These are phyloP conservation scores for Argyrosomus regius DNA, from an alignment of 2,797 vertebrate species.

Conservation along the genomic window DNA sequence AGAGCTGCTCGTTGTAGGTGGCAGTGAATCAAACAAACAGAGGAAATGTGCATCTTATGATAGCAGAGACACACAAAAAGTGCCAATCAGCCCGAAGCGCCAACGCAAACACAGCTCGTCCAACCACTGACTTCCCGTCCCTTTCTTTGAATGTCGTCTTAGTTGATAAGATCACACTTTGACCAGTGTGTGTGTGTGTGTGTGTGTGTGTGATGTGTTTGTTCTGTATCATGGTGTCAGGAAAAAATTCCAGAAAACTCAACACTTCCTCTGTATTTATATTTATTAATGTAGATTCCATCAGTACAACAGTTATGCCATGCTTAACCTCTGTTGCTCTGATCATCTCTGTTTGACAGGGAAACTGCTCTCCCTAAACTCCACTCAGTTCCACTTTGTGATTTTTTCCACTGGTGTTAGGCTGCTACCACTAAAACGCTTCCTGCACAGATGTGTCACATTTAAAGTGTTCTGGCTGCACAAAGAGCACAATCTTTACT, in stretches of 20 bases:
- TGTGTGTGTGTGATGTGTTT: neutral
- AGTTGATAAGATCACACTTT: neutral
- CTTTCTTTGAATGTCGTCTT: neutral
- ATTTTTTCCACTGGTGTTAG: neutral
- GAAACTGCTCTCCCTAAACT: neutral
- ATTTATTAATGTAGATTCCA: neutral
- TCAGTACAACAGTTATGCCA: neutral
- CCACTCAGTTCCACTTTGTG: neutral
- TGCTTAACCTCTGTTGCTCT: neutral
- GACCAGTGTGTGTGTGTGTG: neutral
- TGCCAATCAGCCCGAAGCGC: slow-evolving; percentile 18
- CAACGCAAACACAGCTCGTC: slow-evolving; percentile 12
- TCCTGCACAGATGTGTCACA: neutral
- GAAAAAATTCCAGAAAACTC: neutral
- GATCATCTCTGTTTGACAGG: neutral
- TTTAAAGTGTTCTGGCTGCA: neutral
- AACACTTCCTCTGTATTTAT: neutral
- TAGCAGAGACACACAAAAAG: slow-evolving; percentile 2
- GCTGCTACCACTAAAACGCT: neutral
- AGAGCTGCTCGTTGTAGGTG: slow-evolving; percentile 28
- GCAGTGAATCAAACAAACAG: slow-evolving; percentile 37
- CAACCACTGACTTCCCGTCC: neutral
- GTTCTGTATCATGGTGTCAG: neutral
- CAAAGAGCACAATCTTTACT: neutral
- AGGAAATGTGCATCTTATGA: slow-evolving; percentile 41